Conservation (phyloP, 2,113 vertebrate genomes). For the Gambusia holbrooki region DNA sequence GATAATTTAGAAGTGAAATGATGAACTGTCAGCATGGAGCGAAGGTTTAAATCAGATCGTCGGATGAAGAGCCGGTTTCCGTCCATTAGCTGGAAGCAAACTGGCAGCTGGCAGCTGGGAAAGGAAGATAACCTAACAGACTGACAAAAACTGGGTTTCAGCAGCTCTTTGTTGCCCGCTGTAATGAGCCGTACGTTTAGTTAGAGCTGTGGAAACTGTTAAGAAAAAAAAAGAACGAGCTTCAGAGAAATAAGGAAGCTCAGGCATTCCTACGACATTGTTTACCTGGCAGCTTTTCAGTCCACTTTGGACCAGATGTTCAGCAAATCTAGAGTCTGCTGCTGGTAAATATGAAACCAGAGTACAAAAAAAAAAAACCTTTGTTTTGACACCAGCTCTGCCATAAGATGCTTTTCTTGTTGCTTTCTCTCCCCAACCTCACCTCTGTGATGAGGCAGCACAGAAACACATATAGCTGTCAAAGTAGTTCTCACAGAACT, state of each 20-base stretch:
- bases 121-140: neutral
- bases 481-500: neutral
- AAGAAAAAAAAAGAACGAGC: neutral
- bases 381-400: too few relatives aligned
- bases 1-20: neutral
- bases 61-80: neutral
- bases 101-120: neutral
- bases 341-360: neutral
- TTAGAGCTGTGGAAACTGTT: neutral
- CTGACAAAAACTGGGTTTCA: neutral
- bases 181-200: neutral
- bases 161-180: neutral
- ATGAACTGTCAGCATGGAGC: neutral
- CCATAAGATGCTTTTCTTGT: neutral
- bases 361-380: too few relatives aligned
- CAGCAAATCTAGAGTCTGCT: neutral
- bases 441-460: neutral
- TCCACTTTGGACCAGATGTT: neutral
- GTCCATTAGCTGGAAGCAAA: neutral
- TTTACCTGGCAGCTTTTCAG: neutral
- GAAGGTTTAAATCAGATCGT: neutral
- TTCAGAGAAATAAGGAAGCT: neutral
- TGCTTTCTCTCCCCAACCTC: neutral
- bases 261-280: neutral
- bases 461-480: neutral